These are phyloP conservation scores for Scarus forsteni DNA, from an alignment of 2,797 vertebrate genomes.

Conservation along the genomic window DNA sequence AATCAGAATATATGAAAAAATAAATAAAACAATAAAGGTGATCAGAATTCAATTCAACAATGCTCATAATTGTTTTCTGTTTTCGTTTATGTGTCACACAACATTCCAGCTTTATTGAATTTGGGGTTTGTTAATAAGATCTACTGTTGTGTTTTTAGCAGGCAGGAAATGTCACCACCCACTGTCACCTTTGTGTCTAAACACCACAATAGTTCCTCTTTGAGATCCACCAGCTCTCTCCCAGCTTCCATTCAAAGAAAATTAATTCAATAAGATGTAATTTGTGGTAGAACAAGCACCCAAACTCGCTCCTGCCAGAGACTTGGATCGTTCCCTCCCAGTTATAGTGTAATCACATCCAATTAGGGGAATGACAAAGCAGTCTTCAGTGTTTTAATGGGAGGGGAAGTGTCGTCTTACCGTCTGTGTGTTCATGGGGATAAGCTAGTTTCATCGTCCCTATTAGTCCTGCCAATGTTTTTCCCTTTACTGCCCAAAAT, in stretches of 20 bases:
- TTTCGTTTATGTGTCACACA: too few relatives aligned
- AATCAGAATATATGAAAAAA: too few relatives aligned
- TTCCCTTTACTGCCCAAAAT: conserved; percentile 48
- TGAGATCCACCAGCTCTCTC: conserved; percentile 29
- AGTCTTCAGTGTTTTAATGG: conserved; percentile 52
- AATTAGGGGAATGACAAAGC: conserved; percentile 73
- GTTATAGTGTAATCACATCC: conserved; percentile 73
- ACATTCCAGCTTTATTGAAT: too few relatives aligned
- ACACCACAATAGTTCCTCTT: conserved; percentile 25
- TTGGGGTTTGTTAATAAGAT: too few relatives aligned
- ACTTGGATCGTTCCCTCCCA: conserved; percentile 58
- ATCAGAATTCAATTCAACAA: too few relatives aligned
- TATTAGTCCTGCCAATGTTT: conserved; percentile 49
- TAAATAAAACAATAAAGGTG: too few relatives aligned
- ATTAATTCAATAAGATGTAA: conserved; percentile 70
- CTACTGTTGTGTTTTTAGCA: conserved; percentile 16
- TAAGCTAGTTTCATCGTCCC: conserved; percentile 52
- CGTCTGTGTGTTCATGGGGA: conserved; percentile 45
- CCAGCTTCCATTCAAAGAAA: conserved; percentile 63
- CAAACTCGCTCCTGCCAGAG: conserved; percentile 54
- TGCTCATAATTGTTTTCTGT: too few relatives aligned
- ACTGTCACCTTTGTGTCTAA: conserved; percentile 51
- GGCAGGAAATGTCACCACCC: conserved; percentile 33
- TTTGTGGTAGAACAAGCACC: conserved; percentile 63
- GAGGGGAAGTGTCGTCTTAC: conserved; percentile 69